A percentile compares a stretch with the other conserved stretches of the same genome.
phyloP scores from a whole-genome alignment of 2,113 vertebrate genomes.

The Ifrita kowaldi region DNA sequence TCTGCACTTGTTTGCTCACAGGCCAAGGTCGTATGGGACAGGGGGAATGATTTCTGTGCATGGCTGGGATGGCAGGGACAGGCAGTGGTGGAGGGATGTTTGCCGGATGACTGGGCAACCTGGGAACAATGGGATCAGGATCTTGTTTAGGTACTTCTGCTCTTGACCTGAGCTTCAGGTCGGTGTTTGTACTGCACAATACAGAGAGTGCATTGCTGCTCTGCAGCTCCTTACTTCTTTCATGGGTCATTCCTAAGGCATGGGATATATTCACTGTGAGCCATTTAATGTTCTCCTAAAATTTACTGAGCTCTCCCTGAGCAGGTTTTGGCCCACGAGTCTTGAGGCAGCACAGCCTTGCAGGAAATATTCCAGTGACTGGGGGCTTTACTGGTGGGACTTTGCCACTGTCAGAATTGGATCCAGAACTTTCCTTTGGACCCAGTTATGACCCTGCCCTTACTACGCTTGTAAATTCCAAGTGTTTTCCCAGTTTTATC shows the following conservation, averaged over 20 bases:
- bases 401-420: not conserved
- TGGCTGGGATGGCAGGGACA: not conserved
- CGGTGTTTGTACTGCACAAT: not conserved
- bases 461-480: not conserved
- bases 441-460: not conserved
- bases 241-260: not conserved
- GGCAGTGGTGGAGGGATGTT: not conserved
- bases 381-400: not conserved
- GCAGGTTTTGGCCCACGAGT: not conserved
- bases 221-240: not conserved
- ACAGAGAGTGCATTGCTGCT: not conserved
- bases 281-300: not conserved
- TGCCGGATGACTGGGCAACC: not conserved
- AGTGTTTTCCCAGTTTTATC: not conserved
- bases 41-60: fast-evolving
- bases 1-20: not conserved
- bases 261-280: not conserved
- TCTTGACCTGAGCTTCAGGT: not conserved
- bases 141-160: not conserved
- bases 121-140: fast-evolving
- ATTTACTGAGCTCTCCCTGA: not conserved
- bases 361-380: not conserved
- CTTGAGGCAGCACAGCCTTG: not conserved
- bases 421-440: not conserved
- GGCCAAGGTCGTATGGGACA: not conserved